phyloP scores from a whole-genome alignment of 2,113 vertebrate genomes.

The Dicaeum eximium region DNA sequence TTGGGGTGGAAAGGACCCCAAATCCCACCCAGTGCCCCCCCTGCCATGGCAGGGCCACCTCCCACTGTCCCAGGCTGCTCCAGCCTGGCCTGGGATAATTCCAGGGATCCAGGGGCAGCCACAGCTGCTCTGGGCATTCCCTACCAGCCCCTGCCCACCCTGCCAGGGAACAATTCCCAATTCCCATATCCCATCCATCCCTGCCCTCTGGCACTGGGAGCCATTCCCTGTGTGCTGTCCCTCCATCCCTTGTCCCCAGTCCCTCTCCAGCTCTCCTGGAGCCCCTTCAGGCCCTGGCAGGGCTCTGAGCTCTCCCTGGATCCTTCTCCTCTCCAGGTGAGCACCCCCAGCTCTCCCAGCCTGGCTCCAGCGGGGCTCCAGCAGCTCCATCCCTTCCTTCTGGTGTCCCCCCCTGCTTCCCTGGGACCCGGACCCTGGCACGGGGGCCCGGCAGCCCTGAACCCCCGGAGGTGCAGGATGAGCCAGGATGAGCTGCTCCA shows the following conservation, averaged over 20 bases:
- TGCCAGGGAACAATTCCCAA: background rate
- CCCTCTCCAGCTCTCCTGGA: background rate
- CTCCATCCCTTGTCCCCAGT: background rate
- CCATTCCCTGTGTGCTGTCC: background rate
- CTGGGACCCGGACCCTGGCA: accelerated
- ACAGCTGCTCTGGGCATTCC: background rate
- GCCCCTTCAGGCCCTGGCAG: background rate
- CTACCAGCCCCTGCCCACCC: background rate
- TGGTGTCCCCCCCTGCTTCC: background rate
- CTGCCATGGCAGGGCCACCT: background rate
- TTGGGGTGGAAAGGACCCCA: background rate
- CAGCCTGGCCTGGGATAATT: background rate
- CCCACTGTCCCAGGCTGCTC: background rate
- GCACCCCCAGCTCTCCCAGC: background rate
- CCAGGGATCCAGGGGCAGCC: background rate
- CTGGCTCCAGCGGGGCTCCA: background rate
- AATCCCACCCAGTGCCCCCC: accelerated
- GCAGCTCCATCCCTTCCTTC: background rate
- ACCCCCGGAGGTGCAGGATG: background rate
- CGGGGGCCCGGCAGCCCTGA: background rate
- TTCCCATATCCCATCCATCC: background rate
- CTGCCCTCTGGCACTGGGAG: background rate
- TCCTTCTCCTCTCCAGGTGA: background rate
- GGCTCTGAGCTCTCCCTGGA: background rate
- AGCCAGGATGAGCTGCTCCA: too few species aligned